Conservation (phyloP, 2,888 invertebrate species). For the Bombylius major region DNA sequence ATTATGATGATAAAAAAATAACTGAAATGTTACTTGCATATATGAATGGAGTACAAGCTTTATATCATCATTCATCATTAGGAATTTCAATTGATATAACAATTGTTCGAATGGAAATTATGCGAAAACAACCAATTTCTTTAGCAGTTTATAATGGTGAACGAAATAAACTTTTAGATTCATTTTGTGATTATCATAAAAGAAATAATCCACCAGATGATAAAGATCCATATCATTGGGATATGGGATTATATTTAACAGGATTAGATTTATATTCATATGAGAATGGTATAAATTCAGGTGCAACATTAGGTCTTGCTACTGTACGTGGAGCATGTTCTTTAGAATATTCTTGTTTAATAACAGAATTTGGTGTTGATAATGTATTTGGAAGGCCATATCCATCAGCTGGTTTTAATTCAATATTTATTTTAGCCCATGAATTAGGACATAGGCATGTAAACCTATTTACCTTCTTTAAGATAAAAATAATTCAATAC, state of each 20-base stretch:
- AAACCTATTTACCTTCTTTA: slow-evolving; percentile 5
- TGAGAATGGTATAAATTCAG: slow-evolving; percentile 55
- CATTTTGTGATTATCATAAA: slow-evolving; percentile 60
- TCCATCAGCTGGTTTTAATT: slow-evolving; percentile 73
- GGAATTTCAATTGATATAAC: slow-evolving; percentile 53
- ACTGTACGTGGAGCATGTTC: slow-evolving; percentile 66
- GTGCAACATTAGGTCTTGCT: slow-evolving; percentile 71
- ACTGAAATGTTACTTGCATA: slow-evolving; percentile 67
- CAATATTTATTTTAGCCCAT: slow-evolving; percentile 69
- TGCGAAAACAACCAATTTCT: slow-evolving; percentile 49
- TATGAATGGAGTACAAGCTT: slow-evolving; percentile 64
- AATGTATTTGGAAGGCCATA: slow-evolving; percentile 63
- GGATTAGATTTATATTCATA: slow-evolving; percentile 42
- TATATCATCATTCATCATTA: slow-evolving; percentile 64
- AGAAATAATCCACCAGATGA: slow-evolving; percentile 53
- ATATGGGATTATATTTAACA: slow-evolving; percentile 63
- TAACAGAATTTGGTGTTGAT: slow-evolving; percentile 62
- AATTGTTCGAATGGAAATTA: slow-evolving; percentile 56
- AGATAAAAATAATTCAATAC: not conserved
- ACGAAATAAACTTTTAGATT: slow-evolving; percentile 52
- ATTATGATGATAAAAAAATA: slow-evolving; percentile 50
- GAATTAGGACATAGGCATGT: slow-evolving; percentile 74
- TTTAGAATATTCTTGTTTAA: slow-evolving; percentile 59
- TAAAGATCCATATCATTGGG: slow-evolving; percentile 61
- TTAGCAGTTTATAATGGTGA: slow-evolving; percentile 54